Evolutionary conservation across 1,140 invertebrate species (phyloP).

Genomic region (Vollenhovia emeryi): DNA sequence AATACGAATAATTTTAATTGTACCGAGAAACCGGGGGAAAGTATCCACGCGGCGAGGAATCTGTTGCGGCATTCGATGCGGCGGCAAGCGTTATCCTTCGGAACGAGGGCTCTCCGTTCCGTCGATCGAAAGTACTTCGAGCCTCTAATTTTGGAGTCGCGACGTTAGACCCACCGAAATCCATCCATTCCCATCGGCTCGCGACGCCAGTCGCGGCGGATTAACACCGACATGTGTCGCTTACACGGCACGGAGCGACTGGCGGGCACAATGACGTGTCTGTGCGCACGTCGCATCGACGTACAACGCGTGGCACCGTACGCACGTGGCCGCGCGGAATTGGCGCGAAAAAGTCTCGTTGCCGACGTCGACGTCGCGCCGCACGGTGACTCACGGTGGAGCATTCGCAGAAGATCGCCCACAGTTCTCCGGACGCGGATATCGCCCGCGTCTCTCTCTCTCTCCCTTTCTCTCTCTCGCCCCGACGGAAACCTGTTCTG

Average conservation of each 20-base stretch:
- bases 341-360: slow-evolving; percentile 65
- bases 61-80: too few relatives aligned
- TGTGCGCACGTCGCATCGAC: background rate
- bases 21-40: background rate
- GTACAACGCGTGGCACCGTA: slow-evolving; percentile 35
- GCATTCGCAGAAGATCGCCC: too few relatives aligned
- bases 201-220: background rate
- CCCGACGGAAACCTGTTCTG: too few relatives aligned
- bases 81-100: background rate
- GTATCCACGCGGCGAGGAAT: background rate
- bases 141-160: background rate
- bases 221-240: slow-evolving; percentile 2
- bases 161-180: too few relatives aligned
- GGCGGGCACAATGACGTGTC: slow-evolving; percentile 20
- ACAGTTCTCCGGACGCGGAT: too few relatives aligned
- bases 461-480: too few relatives aligned
- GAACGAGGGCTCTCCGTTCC: background rate
- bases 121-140: background rate
- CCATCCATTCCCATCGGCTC: background rate
- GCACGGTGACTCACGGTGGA: background rate
- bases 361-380: background rate
- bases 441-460: background rate
- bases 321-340: slow-evolving; percentile 66
- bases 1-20: too few relatives aligned
- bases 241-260: background rate